Conservation (phyloP, 37 sponge, comb jelly and placozoan genomes). For the Spongia lamella region DNA sequence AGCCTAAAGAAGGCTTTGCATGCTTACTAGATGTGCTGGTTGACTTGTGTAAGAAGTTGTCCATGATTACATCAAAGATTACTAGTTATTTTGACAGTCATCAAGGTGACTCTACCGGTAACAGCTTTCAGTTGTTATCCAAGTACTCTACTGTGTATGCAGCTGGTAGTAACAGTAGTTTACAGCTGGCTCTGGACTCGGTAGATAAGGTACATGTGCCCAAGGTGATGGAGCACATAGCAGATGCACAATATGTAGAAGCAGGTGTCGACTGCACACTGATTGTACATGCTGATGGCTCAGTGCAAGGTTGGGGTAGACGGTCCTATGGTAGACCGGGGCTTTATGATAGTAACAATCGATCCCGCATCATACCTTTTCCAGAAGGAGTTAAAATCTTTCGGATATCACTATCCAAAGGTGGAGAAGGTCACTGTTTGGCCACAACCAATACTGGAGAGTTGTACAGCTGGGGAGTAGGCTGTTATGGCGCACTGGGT, state of each 20-base stretch:
- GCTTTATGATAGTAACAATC: conserved; percentile 61
- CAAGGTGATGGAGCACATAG: conserved; percentile 46
- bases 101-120: background rate
- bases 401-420: conserved; percentile 61
- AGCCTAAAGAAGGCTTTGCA: background rate
- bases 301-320: conserved; percentile 90
- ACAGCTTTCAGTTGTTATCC: conserved; percentile 25
- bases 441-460: conserved; percentile 70
- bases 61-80: background rate
- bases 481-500: conserved; percentile 85
- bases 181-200: conserved; percentile 79
- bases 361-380: conserved; percentile 41
- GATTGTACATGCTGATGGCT: conserved; percentile 66
- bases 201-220: conserved; percentile 68
- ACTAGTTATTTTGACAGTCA: conserved; percentile 17
- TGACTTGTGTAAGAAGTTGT: too few species aligned
- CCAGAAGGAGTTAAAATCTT: conserved; percentile 33
- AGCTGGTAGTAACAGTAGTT: conserved; percentile 84
- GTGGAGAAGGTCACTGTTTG: conserved; percentile 84
- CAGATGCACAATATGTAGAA: conserved; percentile 62
- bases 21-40: background rate
- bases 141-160: conserved; percentile 60
- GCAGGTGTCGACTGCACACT: conserved; percentile 92
- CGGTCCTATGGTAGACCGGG: conserved; percentile 85
- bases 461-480: conserved; percentile 95